A percentile compares a stretch with the other conserved stretches of the same genome.
Conservation (phyloP, 2,888 invertebrate species). For the Amiota mariae region DNA sequence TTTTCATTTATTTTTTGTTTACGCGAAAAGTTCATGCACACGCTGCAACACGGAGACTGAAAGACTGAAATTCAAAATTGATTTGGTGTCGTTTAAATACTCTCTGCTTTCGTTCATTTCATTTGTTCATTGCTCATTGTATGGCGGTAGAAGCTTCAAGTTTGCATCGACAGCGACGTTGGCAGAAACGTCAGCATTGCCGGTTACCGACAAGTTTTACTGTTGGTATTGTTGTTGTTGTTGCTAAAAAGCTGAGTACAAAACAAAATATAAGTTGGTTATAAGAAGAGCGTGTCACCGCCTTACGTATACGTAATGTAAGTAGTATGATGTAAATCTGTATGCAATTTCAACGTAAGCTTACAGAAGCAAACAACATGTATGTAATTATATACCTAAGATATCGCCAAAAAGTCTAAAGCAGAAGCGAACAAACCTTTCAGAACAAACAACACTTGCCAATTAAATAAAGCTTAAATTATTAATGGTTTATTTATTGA, state of each 20-base stretch:
- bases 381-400: too few relatives aligned
- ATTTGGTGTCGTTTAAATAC: conserved; percentile 75
- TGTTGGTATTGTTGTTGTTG: conserved; percentile 25
- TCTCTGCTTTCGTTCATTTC: conserved; percentile 70
- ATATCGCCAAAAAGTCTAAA: conserved; percentile 8
- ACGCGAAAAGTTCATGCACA: conserved; percentile 68
- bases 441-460: too few relatives aligned
- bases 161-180: conserved; percentile 47
- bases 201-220: conserved; percentile 29
- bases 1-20: conserved; percentile 34
- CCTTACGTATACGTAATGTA: not conserved
- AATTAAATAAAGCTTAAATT: too few relatives aligned
- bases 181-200: conserved; percentile 37
- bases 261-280: conserved; percentile 6
- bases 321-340: conserved; percentile 20
- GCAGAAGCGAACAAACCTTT: not conserved
- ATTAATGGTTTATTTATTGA: too few relatives aligned
- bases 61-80: conserved; percentile 75
- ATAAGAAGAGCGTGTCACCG: not conserved
- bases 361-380: not conserved
- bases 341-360: conserved; percentile 15
- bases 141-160: conserved; percentile 37
- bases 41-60: conserved; percentile 74
- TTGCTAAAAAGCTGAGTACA: conserved; percentile 31
- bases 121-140: conserved; percentile 39